Evolutionary conservation across 1,140 invertebrate species (phyloP).

Genomic region (Galleria mellonella): DNA sequence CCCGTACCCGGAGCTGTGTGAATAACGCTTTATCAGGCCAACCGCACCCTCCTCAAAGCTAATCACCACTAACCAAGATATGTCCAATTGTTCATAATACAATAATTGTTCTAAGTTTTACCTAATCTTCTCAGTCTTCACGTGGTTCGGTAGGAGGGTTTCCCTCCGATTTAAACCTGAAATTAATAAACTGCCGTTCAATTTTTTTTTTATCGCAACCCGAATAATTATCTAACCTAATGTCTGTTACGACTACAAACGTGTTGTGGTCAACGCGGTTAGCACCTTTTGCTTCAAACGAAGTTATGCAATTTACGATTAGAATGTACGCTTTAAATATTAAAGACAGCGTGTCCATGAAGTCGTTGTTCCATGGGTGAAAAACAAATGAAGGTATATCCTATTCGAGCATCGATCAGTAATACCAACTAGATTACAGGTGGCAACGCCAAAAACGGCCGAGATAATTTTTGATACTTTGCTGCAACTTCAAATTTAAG

Average conservation of each 20-base stretch:
- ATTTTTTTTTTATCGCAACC: conserved; percentile 11
- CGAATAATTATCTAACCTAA: background rate
- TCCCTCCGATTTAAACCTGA: conserved; percentile 55
- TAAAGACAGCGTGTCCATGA: background rate
- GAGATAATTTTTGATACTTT: too few species aligned
- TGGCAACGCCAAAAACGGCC: too few species aligned
- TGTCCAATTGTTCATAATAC: conserved; percentile 13
- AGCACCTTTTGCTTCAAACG: background rate
- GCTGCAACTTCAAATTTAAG: too few species aligned
- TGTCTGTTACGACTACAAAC: background rate
- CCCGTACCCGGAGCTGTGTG: too few species aligned
- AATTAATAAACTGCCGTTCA: conserved; percentile 55
- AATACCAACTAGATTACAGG: too few species aligned
- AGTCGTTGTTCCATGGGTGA: background rate
- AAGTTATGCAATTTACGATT: background rate
- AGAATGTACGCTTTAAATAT: background rate
- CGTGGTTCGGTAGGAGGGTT: conserved; percentile 32
- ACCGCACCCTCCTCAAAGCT: too few species aligned
- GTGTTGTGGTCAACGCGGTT: background rate
- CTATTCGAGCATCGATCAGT: too few species aligned
- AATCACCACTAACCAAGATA: conserved; percentile 4
- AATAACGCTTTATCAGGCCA: too few species aligned
- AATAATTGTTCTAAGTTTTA: conserved; percentile 27
- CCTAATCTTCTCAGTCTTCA: conserved; percentile 44
- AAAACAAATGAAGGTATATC: too few species aligned